Conservation (phyloP, 2,888 invertebrate genomes). For the Polydrusus cervinus region DNA sequence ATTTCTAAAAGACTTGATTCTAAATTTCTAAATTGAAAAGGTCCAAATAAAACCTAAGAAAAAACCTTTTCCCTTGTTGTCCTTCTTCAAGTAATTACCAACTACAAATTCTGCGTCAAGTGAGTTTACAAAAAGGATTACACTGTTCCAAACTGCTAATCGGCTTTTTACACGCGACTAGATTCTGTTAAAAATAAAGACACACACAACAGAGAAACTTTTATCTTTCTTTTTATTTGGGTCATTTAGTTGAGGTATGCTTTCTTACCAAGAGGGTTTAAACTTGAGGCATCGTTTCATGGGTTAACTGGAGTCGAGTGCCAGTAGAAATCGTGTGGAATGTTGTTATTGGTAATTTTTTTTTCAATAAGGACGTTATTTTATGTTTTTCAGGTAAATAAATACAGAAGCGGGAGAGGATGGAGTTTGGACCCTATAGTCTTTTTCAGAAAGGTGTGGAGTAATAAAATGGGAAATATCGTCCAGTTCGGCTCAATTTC, state of each 20-base stretch:
- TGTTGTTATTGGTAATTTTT: too few species aligned
- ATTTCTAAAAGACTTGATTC: neutral
- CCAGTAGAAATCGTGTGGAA: too few species aligned
- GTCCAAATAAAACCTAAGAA: neutral
- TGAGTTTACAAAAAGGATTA: slow-evolving; percentile 5
- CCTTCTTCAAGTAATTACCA: slow-evolving; percentile 4
- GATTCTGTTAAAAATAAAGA: slow-evolving; percentile 4
- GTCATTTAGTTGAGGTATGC: neutral
- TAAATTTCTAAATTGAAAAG: neutral
- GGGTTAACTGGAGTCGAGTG: too few species aligned
- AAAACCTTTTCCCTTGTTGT: neutral
- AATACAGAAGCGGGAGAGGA: too few species aligned
- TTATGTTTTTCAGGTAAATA: too few species aligned
- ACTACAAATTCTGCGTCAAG: neutral
- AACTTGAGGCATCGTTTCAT: too few species aligned
- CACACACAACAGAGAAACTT: neutral
- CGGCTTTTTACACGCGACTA: neutral
- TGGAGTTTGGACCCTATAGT: too few species aligned
- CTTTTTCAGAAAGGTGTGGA: too few species aligned
- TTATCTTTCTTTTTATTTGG: neutral
- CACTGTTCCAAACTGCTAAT: neutral
- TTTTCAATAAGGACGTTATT: too few species aligned
- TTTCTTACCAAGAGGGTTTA: neutral
- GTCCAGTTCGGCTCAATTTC: too few species aligned
- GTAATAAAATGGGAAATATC: too few species aligned